Evolutionary conservation across 2,113 vertebrate species (phyloP), one percentile per base, ranked within the genome.

Genomic region (Syrrhaptes paradoxus): DNA sequence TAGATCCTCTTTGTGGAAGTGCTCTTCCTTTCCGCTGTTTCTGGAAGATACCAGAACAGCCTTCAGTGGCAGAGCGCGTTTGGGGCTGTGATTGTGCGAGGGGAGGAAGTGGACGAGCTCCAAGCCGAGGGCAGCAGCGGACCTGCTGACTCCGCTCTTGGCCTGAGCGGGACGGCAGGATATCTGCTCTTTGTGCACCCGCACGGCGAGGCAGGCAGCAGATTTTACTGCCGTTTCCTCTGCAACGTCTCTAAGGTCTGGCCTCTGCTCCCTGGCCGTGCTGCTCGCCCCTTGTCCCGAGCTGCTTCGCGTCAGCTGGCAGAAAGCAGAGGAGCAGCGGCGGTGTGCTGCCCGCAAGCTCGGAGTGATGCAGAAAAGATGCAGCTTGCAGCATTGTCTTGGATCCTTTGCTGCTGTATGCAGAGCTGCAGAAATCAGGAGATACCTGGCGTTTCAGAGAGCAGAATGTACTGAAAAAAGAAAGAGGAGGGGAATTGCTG

Each of bases 131-230:
- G 91, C 95, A 94, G 82, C 71, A 8, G 57, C 20, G 59, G 94
- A 79, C 77, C 73, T 71, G 92, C 93, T 85, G 89, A 85, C 91
- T 92, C 72, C 0, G 66, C 87, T 26, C 13, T 63, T 71, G 67
- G 81, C 94, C 71, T 0, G 15, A 8, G 57, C 5, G 10, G 55
- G 36, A 7, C 58, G 70, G 89, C 91, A 96, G 95, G 95, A 97
- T 95, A 19, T 96, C 87, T 95, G 76, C 80, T 96, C 89, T 89
- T 95, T 92, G 95, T 95, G 82, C 87, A 54, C 63, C 95, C 72
- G 13, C 54, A 4, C 7, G 8, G 70, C 72, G 8, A 94, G 91
- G 90, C 84, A 49, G 73, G 87, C 57, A 73, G 65, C 89, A 17
- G 49, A 14, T 71, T 73, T 43, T 31, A 34, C 91, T 95, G 26